Evolutionary conservation across 2,797 vertebrate species (phyloP).

Genomic region (Apogon hyalosoma): DNA sequence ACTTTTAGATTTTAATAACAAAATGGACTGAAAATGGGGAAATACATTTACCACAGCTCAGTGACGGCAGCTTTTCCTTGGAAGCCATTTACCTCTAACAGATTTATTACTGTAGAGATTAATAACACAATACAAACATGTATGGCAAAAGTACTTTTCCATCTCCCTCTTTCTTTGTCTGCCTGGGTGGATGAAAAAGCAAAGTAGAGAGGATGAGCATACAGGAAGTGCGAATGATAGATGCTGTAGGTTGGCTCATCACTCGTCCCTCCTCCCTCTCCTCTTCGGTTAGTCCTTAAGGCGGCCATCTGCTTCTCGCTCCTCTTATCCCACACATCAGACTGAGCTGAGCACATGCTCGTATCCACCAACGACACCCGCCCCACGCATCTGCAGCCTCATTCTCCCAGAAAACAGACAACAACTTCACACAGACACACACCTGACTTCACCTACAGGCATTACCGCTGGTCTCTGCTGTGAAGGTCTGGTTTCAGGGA

Average conservation of each 20-base stretch:
- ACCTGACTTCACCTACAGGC: constrained; percentile 33
- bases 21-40: neutral
- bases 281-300: constrained; percentile 60
- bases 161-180: constrained; percentile 74
- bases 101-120: neutral
- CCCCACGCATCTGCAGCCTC: constrained; percentile 6
- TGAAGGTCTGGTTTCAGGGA: constrained; percentile 28
- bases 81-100: neutral
- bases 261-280: constrained; percentile 71
- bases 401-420: neutral
- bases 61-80: neutral
- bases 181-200: constrained; percentile 32
- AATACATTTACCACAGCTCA: neutral
- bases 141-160: constrained; percentile 6
- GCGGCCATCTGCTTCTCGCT: constrained; percentile 69
- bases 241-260: constrained; percentile 52
- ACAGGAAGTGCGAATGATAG: constrained; percentile 27
- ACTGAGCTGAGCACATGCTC: constrained; percentile 47
- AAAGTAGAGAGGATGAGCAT: constrained; percentile 20
- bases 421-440: constrained; percentile 16
- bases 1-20: neutral
- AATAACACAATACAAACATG: neutral
- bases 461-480: constrained; percentile 9
- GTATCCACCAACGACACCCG: constrained; percentile 20
- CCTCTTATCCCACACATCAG: constrained; percentile 60